phyloP scores from a whole-genome alignment of 2,888 invertebrate genomes.

The Tethea ocularis region DNA sequence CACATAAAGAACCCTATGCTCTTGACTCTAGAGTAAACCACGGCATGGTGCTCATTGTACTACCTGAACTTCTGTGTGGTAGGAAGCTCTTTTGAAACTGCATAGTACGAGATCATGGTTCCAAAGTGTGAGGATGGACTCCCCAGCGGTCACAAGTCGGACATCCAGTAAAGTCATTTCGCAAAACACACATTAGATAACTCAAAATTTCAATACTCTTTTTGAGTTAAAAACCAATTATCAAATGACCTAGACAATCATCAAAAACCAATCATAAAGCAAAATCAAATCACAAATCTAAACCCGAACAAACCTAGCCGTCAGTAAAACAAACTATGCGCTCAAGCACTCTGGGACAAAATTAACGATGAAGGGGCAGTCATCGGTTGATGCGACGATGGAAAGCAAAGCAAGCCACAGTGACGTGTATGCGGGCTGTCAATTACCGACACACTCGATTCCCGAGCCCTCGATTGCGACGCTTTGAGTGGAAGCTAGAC shows the following conservation, averaged over 20 bases:
- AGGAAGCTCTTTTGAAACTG: no score
- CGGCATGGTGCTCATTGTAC: no score
- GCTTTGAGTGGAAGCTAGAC: slow-evolving; percentile 13
- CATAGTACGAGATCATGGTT: no score
- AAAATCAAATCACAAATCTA: slow-evolving; percentile 4
- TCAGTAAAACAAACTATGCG: slow-evolving; percentile 7
- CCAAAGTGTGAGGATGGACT: no score
- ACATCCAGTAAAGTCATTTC: no score
- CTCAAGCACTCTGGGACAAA: slow-evolving; percentile 14
- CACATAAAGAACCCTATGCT: no score
- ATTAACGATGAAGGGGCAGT: slow-evolving; percentile 17
- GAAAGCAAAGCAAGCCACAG: slow-evolving; percentile 32
- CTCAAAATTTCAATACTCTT: no score
- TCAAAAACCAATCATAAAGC: slow-evolving; percentile 13
- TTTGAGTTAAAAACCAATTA: neutral
- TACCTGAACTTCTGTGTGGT: no score
- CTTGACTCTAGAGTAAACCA: no score
- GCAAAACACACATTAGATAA: no score
- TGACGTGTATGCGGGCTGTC: slow-evolving; percentile 29
- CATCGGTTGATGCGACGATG: slow-evolving; percentile 22
- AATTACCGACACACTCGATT: slow-evolving; percentile 21
- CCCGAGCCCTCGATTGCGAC: neutral
- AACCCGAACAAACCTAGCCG: slow-evolving; percentile 1
- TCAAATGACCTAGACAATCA: neutral
- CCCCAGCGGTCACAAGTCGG: no score